These are phyloP conservation scores for Pachliopta kotzebuea DNA, from an alignment of 2,888 invertebrate genomes.

Conservation along the genomic window DNA sequence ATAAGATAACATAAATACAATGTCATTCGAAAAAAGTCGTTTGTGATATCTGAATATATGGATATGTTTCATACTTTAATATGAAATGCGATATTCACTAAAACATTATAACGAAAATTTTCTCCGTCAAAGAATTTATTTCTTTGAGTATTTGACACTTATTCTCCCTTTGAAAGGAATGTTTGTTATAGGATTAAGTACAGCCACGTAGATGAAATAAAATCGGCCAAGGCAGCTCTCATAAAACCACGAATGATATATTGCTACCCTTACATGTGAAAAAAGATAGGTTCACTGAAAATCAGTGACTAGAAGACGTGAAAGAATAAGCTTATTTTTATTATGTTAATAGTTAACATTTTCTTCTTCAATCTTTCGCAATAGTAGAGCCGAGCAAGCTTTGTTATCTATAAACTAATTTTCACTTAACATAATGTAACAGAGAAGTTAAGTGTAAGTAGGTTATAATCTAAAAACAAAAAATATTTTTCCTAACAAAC, in stretches of 20 bases:
- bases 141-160: constrained; percentile 19
- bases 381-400: too few species aligned
- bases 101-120: constrained; percentile 7
- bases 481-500: background rate
- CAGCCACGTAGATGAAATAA: constrained; percentile 25
- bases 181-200: constrained; percentile 27
- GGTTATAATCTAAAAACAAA: background rate
- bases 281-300: constrained; percentile 24
- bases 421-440: too few species aligned
- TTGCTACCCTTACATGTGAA: constrained; percentile 21
- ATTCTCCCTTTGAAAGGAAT: constrained; percentile 22
- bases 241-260: constrained; percentile 21
- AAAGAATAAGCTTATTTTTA: constrained; percentile 4
- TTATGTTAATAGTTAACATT: background rate
- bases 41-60: background rate
- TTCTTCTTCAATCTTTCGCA: too few species aligned
- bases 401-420: too few species aligned
- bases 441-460: background rate
- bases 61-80: background rate
- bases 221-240: constrained; percentile 19
- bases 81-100: background rate
- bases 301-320: constrained; percentile 2
- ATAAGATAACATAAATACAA: background rate
- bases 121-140: background rate
- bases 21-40: background rate